Evolutionary conservation across 2,797 vertebrate genomes (phyloP), one percentile per base, ranked within the genome.

Genomic region (Lutjanus campechanus): DNA sequence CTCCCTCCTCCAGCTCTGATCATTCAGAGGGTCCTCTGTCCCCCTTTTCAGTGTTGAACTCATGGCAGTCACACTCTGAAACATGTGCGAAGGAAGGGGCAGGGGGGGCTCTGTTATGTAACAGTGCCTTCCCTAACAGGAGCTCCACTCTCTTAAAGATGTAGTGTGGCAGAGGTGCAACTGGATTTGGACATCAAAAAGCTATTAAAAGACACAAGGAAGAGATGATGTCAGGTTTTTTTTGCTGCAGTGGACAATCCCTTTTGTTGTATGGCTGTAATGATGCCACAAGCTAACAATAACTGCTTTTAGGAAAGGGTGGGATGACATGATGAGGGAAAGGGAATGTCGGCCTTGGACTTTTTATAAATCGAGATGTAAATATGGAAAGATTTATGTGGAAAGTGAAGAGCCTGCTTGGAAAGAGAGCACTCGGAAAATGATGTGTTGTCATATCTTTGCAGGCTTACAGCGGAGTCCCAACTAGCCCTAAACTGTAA

Each of bases 51-150:
- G 90, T 74, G 79, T 84, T 83, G 77, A 85, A 88, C 92, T 92
- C 94, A 91, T 85, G 81, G 79, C 89, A 85, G 91, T 90, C 91
- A 94, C 92, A 95, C 92, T 94, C 82, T 90, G 85, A 89, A 93
- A 93, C 93, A 95, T 93, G 91, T 92, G 91, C 84, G 81, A 81
- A 87, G 87, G 77, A 84, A 83, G 78, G 77, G 69, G 75, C 56
- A 19, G 25, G 65, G 46, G 81, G 79, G 69, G 70, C 25, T 84
- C 73, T 84, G 81, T 95, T 95, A 95, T 92, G 92, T 92, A 94
- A 94, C 79, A 77, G 74, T 47, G 63, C 77, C 77, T 81, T 88
- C 72, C 56, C 85, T 76, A 84, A 89, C 81, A 89, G 82, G 74
- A 90, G 86, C 81, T 86, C 82, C 73, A 69, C 76, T 87, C 90